A percentile compares a stretch with the other conserved stretches of the same genome.
phyloP scores from a whole-genome alignment of 2,113 vertebrate genomes.

The Pycnonotus jocosus region DNA sequence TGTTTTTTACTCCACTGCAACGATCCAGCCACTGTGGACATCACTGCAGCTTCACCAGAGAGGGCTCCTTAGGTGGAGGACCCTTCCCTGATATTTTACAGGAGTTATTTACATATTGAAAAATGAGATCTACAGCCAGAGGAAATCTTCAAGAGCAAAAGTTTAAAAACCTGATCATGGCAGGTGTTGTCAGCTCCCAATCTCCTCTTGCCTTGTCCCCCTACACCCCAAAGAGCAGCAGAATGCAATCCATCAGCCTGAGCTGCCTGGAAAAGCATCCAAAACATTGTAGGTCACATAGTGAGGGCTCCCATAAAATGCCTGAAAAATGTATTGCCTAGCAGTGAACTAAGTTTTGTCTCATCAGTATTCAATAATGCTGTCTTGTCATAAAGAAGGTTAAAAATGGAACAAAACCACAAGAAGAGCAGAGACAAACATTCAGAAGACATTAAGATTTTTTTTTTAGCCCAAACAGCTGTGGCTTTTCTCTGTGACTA shows the following conservation, averaged over 20 bases:
- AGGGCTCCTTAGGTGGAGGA: background rate
- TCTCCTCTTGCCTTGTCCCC: background rate
- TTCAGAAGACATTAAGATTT: background rate
- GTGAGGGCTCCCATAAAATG: background rate
- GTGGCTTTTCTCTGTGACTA: background rate
- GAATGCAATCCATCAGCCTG: background rate
- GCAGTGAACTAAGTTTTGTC: background rate
- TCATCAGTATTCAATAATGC: slow-evolving; percentile 28
- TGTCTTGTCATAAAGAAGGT: background rate
- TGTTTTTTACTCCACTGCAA: background rate
- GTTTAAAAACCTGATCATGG: background rate
- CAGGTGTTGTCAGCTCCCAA: background rate
- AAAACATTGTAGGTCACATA: background rate
- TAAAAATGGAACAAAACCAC: slow-evolving; percentile 30
- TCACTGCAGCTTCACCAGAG: background rate
- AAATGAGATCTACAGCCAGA: background rate
- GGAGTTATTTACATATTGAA: background rate
- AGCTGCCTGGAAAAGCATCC: background rate
- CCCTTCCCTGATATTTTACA: background rate
- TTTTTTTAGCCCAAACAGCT: background rate
- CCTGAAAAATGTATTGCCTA: background rate
- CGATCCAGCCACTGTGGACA: background rate
- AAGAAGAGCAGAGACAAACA: background rate
- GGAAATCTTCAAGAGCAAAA: background rate
- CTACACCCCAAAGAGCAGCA: background rate